Conservation (phyloP, 2,797 vertebrate species). For the Artibeus lituratus region DNA sequence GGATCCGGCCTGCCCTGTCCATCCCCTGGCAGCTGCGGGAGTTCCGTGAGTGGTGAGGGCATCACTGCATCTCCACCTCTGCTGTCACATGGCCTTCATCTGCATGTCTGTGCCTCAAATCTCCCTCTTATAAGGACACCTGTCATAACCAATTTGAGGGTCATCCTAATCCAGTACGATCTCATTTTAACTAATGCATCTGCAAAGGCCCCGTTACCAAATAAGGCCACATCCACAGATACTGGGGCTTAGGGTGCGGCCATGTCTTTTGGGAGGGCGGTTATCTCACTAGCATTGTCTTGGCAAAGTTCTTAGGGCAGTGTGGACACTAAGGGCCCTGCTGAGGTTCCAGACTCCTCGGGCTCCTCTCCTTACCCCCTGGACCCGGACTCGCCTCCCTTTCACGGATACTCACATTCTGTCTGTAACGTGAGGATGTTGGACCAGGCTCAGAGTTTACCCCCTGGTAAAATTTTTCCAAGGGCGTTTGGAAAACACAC, state of each 20-base stretch:
- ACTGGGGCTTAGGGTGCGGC: not conserved
- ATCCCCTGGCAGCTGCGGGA: not conserved
- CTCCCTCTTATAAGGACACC: not conserved
- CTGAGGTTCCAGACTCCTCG: accelerated
- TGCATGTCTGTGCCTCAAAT: not conserved
- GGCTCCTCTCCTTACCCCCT: not conserved
- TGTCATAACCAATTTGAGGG: no score
- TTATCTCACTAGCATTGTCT: not conserved
- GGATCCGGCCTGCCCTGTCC: not conserved
- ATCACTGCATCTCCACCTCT: no score
- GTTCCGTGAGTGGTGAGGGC: not conserved
- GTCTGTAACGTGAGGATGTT: not conserved
- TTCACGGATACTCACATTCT: accelerated
- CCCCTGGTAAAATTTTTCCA: no score
- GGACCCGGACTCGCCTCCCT: not conserved
- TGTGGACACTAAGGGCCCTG: no score
- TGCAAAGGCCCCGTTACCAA: not conserved
- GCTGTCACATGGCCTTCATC: not conserved
- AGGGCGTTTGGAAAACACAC: not conserved
- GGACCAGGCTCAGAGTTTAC: not conserved
- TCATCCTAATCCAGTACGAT: not conserved
- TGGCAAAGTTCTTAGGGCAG: not conserved
- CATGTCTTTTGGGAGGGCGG: accelerated
- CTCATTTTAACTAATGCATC: not conserved
- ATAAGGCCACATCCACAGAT: not conserved